Evolutionary conservation across 2,113 vertebrate species (phyloP).

Genomic region (Brachyhypopomus occidentalis): DNA sequence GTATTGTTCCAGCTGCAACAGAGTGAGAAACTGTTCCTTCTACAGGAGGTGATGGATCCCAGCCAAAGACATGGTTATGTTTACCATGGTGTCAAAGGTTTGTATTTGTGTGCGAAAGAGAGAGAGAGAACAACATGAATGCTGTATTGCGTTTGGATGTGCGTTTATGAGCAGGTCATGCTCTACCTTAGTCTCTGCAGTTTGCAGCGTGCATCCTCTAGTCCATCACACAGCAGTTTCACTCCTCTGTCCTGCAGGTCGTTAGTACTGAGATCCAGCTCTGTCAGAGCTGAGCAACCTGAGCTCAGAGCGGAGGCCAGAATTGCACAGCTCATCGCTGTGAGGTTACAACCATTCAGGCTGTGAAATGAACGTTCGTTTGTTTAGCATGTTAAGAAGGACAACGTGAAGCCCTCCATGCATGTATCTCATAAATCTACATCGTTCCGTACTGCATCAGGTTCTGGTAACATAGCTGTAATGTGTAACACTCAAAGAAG

Average conservation of each 20-base stretch:
- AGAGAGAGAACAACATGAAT: neutral
- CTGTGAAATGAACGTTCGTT: neutral
- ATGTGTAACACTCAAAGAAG: too few species aligned
- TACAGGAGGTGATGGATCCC: too few species aligned
- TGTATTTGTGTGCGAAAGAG: too few species aligned
- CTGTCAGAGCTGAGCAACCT: neutral
- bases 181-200: slow-evolving; percentile 1
- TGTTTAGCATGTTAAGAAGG: neutral
- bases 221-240: slow-evolving; percentile 6
- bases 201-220: neutral
- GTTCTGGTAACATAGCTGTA: too few species aligned
- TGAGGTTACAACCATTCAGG: neutral
- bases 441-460: too few species aligned
- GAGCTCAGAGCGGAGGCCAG: slow-evolving; percentile 1
- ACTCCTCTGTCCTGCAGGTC: neutral
- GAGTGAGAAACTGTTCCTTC: too few species aligned
- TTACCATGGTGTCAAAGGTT: too few species aligned
- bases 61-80: too few species aligned
- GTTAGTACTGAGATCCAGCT: slow-evolving; percentile 6
- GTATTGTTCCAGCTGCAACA: too few species aligned
- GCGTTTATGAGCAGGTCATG: neutral
- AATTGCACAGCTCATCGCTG: neutral
- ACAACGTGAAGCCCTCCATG: too few species aligned
- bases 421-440: too few species aligned
- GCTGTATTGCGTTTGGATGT: neutral